Percentiles rank a stretch among this genome's conserved stretches.
phyloP scores from a whole-genome alignment of 2,888 invertebrate genomes.

The Cataglyphis cursor region DNA sequence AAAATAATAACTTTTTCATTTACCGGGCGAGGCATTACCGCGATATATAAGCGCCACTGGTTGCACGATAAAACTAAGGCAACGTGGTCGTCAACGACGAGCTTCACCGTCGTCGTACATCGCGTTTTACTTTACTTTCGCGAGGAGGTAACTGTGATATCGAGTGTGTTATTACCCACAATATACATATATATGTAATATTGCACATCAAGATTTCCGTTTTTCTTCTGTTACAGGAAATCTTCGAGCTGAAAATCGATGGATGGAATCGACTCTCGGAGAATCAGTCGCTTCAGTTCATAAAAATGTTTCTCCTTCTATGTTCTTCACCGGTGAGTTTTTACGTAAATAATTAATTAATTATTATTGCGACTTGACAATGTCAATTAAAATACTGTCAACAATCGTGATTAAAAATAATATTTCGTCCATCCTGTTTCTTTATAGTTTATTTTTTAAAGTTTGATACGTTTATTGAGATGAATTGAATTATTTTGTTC shows the following conservation, averaged over 20 bases:
- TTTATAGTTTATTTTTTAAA: not conserved
- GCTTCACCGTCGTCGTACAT: conserved; percentile 52
- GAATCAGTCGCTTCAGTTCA: not conserved
- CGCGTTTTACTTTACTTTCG: conserved; percentile 60
- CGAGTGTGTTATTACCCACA: conserved; percentile 71
- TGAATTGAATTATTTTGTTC: not conserved
- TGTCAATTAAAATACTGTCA: not conserved
- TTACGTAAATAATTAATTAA: not conserved
- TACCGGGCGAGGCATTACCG: conserved; percentile 76
- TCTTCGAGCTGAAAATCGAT: conserved; percentile 38
- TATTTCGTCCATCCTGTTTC: not conserved
- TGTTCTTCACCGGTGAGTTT: conserved; percentile 15
- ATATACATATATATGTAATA: conserved; percentile 33
- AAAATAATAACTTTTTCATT: conserved; percentile 81
- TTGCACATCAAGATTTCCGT: conserved; percentile 71
- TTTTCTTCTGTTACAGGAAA: conserved; percentile 68
- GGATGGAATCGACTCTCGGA: conserved; percentile 49
- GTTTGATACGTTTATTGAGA: not conserved
- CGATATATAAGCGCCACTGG: conserved; percentile 70
- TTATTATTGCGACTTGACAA: not conserved
- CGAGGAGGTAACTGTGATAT: conserved; percentile 66
- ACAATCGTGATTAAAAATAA: not conserved
- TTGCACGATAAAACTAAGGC: conserved; percentile 74
- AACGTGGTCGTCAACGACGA: conserved; percentile 63
- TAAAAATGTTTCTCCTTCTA: not conserved